Evolutionary conservation across 1,140 invertebrate genomes (phyloP).

Genomic region (Lepidurus couesii): DNA sequence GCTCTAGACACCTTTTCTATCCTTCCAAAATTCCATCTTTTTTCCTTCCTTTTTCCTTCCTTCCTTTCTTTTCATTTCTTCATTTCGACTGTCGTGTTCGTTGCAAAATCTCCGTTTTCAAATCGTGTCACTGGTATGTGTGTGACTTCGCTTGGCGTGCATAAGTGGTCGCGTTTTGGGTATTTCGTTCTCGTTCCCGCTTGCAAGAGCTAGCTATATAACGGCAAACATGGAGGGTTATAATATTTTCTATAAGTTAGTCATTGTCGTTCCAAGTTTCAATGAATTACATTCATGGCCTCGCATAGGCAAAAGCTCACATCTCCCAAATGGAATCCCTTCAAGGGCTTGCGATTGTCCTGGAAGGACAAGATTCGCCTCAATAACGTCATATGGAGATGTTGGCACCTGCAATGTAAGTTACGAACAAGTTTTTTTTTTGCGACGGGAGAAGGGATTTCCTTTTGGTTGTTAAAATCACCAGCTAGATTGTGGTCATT

Average conservation of each 20-base stretch:
- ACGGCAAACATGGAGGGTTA: background rate
- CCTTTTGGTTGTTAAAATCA: constrained; percentile 7
- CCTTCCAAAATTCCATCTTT: background rate
- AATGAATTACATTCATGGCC: constrained; percentile 33
- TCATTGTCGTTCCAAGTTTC: background rate
- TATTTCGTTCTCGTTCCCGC: no score
- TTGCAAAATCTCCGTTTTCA: no score
- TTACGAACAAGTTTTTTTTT: constrained; percentile 39
- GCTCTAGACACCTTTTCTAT: background rate
- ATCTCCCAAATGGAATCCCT: constrained; percentile 99
- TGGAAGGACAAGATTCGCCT: constrained; percentile 98
- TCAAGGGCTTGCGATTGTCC: constrained; percentile 91
- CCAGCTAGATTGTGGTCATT: background rate
- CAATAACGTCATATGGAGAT: constrained; percentile 99
- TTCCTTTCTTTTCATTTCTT: background rate
- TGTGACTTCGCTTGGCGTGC: no score
- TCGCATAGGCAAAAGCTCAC: constrained; percentile 88
- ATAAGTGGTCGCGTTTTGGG: no score
- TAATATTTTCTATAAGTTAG: background rate
- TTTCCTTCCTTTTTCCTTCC: background rate
- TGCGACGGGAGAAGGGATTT: background rate
- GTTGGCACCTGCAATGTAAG: constrained; percentile 99
- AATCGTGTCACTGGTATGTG: no score
- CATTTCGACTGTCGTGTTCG: no score
- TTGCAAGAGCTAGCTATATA: no score